Base-by-base conservation (phyloP, 2,888 invertebrate species). In the Willowsia nigromaculata region DNA sequence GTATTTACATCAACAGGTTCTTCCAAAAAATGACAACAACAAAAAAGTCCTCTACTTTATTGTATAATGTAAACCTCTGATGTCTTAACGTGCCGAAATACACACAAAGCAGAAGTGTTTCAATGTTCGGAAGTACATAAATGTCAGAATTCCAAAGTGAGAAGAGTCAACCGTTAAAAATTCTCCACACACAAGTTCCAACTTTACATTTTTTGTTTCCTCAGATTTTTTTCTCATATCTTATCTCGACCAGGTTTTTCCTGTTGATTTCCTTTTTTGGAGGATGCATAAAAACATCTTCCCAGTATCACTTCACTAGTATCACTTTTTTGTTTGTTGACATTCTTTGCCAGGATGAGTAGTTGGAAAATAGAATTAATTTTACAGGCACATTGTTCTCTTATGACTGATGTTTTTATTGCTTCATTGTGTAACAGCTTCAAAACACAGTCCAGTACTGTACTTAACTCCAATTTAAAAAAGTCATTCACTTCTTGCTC, bases 401-500 rank as follows among this genome's bases (percentile, higher is more conserved):
- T 65, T 62, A 25, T 62, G 65, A 18, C 50, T 53, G 50, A 47
- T 13, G 9, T 65, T 6, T 3, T 33, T 11, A 65, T 18, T 65
- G 65, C n/a, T 27, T 27, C 2, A 62, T 62, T 62, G 27, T 62
- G 25, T 30, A 27, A 27, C 30, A 30, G 2, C 25, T 27, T 15
- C 25, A 62, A 62, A 62, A 62, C 2, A 13, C 11, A 3, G 13
- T 13, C 15, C 37, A 9, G n/a, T 50, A 3, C 5, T 13, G 25
- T 25, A 56, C 11, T 25, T 18, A 22, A 6, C 15, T 50, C 50
- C 13, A 50, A 56, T 25, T 7, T 13, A 43, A 74, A 74, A 47
- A 47, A 47, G 74, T 47, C 85, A 76, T 85, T 85, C 85, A 85
- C 85, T 85, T 85, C 43, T 76, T 74, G 40, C 22, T 84, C 84